These are phyloP conservation scores for Coleophora deauratella DNA, from an alignment of 2,888 invertebrate species.

Conservation along the genomic window DNA sequence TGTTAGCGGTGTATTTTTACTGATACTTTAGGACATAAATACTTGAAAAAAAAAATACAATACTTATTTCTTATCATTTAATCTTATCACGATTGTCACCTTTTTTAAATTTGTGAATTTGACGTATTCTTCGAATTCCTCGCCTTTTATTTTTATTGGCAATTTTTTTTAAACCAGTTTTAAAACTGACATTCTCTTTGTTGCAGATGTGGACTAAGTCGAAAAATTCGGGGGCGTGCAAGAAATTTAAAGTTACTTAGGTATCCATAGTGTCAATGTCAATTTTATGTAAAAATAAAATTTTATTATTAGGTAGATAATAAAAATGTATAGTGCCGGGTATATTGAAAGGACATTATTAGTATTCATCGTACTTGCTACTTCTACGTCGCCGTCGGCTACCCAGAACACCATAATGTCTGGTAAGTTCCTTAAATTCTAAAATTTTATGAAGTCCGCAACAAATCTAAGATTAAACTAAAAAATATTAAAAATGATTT, in stretches of 20 bases:
- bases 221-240: slow-evolving; percentile 19
- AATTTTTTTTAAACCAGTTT: no score
- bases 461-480: no score
- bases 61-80: no score
- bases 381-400: slow-evolving; percentile 51
- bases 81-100: no score
- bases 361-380: slow-evolving; percentile 43
- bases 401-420: slow-evolving; percentile 49
- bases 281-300: slow-evolving; percentile 27
- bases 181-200: slow-evolving; percentile 22
- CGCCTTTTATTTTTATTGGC: no score
- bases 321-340: slow-evolving; percentile 49
- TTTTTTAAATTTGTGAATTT: no score
- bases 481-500: no score
- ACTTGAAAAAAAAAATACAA: no score
- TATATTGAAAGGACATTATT: slow-evolving; percentile 42
- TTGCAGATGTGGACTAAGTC: slow-evolving; percentile 48
- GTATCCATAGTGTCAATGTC: slow-evolving; percentile 23
- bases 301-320: slow-evolving; percentile 39
- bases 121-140: no score
- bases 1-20: no score
- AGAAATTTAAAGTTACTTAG: slow-evolving; percentile 18
- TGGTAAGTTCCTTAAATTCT: slow-evolving; percentile 27
- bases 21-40: no score
- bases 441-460: no score